Percentiles rank a stretch among this genome's conserved stretches.
Evolutionary conservation across 1,140 invertebrate genomes (phyloP).

Genomic region (Arion vulgaris): DNA sequence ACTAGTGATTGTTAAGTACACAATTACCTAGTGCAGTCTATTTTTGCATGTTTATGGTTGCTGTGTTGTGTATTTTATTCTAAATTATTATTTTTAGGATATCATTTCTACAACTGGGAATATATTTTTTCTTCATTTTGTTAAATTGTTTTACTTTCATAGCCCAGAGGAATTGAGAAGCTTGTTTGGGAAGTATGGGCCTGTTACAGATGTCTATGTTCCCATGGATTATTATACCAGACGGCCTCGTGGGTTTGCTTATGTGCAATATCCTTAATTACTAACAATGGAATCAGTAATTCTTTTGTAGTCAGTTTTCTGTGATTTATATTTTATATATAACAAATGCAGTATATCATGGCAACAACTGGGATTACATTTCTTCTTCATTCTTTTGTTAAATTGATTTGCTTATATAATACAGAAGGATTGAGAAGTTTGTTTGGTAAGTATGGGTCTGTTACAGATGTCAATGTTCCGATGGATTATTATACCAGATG

Average conservation of each 20-base stretch:
- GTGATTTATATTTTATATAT: no score
- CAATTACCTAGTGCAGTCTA: no score
- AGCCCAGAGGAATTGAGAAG: constrained; percentile 71
- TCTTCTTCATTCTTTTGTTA: no score
- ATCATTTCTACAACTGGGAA: background rate
- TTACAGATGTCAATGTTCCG: constrained; percentile 75
- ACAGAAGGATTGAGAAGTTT: constrained; percentile 70
- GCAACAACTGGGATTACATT: no score
- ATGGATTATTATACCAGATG: constrained; percentile 73
- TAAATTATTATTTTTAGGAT: no score
- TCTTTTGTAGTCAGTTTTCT: background rate
- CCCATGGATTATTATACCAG: constrained; percentile 74
- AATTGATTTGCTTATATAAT: no score
- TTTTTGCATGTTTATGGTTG: no score
- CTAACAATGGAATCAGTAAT: background rate
- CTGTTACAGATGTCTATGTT: constrained; percentile 74
- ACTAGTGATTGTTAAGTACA: no score
- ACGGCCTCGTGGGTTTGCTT: constrained; percentile 73
- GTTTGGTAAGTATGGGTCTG: constrained; percentile 75
- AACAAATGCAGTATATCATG: no score
- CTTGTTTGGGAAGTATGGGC: constrained; percentile 75
- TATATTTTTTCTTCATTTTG: background rate
- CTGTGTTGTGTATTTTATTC: no score
- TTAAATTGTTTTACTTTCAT: constrained; percentile 29
- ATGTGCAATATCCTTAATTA: constrained; percentile 74